Conservation (phyloP, 1,140 invertebrate genomes). For the Cecropterus lyciades region DNA sequence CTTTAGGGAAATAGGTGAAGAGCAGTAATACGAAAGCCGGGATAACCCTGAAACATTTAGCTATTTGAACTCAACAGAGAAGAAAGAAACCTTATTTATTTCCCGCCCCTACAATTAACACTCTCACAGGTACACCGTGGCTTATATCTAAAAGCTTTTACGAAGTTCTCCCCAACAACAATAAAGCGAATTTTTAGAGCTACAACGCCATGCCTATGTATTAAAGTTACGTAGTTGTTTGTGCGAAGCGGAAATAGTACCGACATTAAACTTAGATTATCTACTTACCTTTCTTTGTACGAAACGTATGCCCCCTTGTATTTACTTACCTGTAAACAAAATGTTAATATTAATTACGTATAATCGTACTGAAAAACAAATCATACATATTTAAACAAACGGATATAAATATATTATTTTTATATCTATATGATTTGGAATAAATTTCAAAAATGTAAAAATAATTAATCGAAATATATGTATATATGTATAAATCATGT, state of each 20-base stretch:
- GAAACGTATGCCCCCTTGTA: background rate
- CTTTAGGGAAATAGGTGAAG: constrained; percentile 8
- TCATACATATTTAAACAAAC: no score
- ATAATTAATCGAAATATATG: no score
- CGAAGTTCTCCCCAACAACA: constrained; percentile 36
- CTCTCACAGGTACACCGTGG: constrained; percentile 45
- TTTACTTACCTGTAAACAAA: constrained; percentile 50
- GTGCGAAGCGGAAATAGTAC: constrained; percentile 3
- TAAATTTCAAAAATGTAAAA: no score
- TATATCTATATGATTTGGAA: no score
- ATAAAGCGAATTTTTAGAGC: constrained; percentile 25
- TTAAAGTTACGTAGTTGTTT: constrained; percentile 18
- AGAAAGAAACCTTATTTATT: constrained; percentile 36
- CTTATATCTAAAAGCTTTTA: constrained; percentile 58
- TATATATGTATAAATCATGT: no score
- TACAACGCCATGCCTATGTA: background rate
- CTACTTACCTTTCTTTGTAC: constrained; percentile 36
- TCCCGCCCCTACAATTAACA: constrained; percentile 48
- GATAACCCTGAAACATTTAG: constrained; percentile 5
- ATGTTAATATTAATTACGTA: no score
- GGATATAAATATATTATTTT: no score
- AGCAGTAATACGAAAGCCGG: constrained; percentile 5
- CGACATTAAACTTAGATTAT: constrained; percentile 17
- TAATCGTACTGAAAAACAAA: no score
- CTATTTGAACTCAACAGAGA: constrained; percentile 16